Evolutionary conservation across 2,888 invertebrate species (phyloP).

Genomic region (Miltochrista miniata): DNA sequence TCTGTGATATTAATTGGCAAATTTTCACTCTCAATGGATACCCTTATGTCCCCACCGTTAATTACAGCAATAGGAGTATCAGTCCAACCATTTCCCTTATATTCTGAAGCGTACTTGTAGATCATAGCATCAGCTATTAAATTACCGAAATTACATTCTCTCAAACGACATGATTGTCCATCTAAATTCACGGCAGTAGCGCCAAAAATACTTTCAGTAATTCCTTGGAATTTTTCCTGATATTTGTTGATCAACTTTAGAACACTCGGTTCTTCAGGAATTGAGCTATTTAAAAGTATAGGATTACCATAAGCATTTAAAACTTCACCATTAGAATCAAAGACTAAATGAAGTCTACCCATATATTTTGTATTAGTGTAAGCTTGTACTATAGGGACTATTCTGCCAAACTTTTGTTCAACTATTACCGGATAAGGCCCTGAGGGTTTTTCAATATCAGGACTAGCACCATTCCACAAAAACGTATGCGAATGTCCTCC

Average conservation of each 20-base stretch:
- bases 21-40: conserved; percentile 78
- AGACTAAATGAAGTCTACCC: conserved; percentile 88
- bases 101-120: conserved; percentile 78
- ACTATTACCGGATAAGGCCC: conserved; percentile 91
- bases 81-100: conserved; percentile 86
- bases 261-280: conserved; percentile 87
- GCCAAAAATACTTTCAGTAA: conserved; percentile 85
- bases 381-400: conserved; percentile 93
- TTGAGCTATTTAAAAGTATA: conserved; percentile 86
- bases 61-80: conserved; percentile 89
- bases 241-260: conserved; percentile 84
- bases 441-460: conserved; percentile 87
- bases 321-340: conserved; percentile 89
- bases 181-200: conserved; percentile 87
- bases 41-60: conserved; percentile 90
- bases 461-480: conserved; percentile 88
- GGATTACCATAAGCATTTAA: conserved; percentile 88
- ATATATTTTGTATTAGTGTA: conserved; percentile 96
- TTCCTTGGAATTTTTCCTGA: conserved; percentile 77
- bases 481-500: conserved; percentile 97
- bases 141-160: conserved; percentile 94
- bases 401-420: conserved; percentile 86
- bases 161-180: conserved; percentile 86
- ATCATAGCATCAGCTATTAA: conserved; percentile 90
- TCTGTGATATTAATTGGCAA: conserved; percentile 83